Base-by-base conservation (phyloP, 2,888 invertebrate species). In the Athrips mouffetella region DNA sequence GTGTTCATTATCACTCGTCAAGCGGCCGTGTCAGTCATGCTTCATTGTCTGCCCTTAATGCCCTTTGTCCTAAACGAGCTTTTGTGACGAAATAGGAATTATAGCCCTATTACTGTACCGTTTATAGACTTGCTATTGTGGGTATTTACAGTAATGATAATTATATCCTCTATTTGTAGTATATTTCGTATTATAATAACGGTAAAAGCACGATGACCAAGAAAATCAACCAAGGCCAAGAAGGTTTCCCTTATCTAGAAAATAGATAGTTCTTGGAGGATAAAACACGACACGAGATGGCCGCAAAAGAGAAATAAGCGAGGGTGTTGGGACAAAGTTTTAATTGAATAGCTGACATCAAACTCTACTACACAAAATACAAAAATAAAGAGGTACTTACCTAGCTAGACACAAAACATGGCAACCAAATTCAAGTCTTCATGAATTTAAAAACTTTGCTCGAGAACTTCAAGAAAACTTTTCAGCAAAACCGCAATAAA, bases 31-130 rank as follows among this genome's bases (percentile, higher is more conserved):
- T 48, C 52, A 48, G 55, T 58, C 56, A 53, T 57, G 58, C 48
- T 62, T 59, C 57, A 62, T 63, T 65, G 60, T 68, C 47, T 51
- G 50, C 48, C 52, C 57, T 52, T 57, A 55, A 50, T 46, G 48
- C 51, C 47, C 56, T 59, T 58, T 54, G 52, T 58, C 44, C 49
- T 44, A 56, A 63, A 59, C 56, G 49, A 58, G 57, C 55, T 63
- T 64, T 63, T 57, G 44, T 44, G 44, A 31, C 31, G 10, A 31
- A 44, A 44, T 31, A 27, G 42, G 44, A 44, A 29, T 44, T 44
- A 44, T 44, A 21, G 31, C 42, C 40, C 40, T 40, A 40, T 40
- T 40, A 40, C 25, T 25, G 11, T 13, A 40, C 23, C 25, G 25
- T 25, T 40, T 40, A 40, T 25, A 25, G 40, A 40, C 23, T 25